Conservation (phyloP, 2,888 invertebrate species). For the Lasioglossum figueresi region DNA sequence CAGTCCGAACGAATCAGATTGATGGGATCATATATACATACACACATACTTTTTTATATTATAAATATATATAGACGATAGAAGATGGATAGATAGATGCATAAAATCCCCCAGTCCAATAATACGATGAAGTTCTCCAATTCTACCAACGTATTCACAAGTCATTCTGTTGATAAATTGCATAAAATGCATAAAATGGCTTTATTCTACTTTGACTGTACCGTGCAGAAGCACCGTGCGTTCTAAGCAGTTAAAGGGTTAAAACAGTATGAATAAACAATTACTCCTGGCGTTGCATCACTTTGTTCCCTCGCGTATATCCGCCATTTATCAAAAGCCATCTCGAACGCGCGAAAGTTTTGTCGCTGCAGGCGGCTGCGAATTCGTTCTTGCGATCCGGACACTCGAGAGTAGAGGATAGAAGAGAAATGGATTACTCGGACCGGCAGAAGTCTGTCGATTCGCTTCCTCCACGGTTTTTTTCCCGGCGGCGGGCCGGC, state of each 20-base stretch:
- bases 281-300: conserved; percentile 15
- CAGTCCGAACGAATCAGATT: no score
- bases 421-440: conserved; percentile 62
- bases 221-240: not conserved
- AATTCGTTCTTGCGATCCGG: conserved; percentile 39
- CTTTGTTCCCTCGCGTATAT: conserved; percentile 30
- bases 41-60: no score
- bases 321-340: conserved; percentile 65
- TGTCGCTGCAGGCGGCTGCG: conserved; percentile 36
- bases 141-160: not conserved
- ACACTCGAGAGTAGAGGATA: conserved; percentile 2
- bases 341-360: conserved; percentile 17
- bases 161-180: not conserved
- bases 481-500: not conserved
- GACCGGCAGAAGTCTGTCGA: conserved; percentile 41
- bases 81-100: no score
- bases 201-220: not conserved
- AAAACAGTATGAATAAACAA: not conserved
- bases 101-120: no score
- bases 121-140: not conserved
- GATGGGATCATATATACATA: no score
- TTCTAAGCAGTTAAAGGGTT: not conserved
- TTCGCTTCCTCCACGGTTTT: conserved; percentile 13
- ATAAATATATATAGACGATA: no score
- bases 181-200: not conserved